A percentile compares a stretch with the other conserved stretches of the same genome.
phyloP scores from a whole-genome alignment of 2,113 vertebrate genomes.

The Pongo abelii region DNA sequence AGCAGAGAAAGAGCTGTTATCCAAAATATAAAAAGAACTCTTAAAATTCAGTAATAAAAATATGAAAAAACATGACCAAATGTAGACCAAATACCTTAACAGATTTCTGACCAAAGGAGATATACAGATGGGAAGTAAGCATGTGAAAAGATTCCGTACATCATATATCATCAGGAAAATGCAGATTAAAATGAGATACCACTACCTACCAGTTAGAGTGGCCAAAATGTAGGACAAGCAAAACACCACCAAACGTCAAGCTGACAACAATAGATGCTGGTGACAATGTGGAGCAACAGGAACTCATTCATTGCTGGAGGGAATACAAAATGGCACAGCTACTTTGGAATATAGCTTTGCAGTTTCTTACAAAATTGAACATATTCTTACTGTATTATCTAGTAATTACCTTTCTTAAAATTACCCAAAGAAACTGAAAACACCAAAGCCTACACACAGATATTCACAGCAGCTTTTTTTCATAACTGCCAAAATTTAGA shows the following conservation, averaged over 20 bases:
- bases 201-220: background rate
- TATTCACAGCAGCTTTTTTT: background rate
- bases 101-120: background rate
- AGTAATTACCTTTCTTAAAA: background rate
- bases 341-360: background rate
- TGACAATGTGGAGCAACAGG: background rate
- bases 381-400: background rate
- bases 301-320: background rate
- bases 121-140: background rate
- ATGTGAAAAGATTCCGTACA: background rate
- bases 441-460: background rate
- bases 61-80: background rate
- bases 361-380: background rate
- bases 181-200: background rate
- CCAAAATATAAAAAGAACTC: background rate
- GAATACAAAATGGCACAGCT: background rate
- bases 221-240: background rate
- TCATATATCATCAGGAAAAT: background rate
- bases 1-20: background rate
- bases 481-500: background rate
- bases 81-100: background rate
- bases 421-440: background rate
- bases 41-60: background rate
- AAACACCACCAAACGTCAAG: background rate
- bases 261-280: background rate